These are phyloP conservation scores for Corydoras maculifer DNA, from an alignment of 2,113 vertebrate species.

Conservation along the genomic window DNA sequence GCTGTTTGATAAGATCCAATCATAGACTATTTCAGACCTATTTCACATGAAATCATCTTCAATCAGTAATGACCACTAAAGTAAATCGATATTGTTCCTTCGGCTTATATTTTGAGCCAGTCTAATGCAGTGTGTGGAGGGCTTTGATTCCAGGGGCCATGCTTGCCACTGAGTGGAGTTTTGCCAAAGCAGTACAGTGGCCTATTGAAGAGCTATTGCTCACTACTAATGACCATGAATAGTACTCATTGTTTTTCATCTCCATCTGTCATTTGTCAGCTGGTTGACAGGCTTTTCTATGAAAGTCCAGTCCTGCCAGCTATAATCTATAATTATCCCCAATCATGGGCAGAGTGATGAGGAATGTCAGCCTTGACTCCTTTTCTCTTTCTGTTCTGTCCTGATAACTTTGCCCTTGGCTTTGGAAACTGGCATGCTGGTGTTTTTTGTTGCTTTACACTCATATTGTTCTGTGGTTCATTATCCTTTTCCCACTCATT, in stretches of 20 bases:
- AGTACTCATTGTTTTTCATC: constrained; percentile 42
- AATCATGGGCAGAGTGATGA: constrained; percentile 43
- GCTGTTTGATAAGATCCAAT: constrained; percentile 7
- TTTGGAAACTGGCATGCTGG: constrained; percentile 23
- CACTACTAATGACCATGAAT: constrained; percentile 39
- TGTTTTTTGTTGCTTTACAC: constrained; percentile 25
- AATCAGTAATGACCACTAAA: not conserved
- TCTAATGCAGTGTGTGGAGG: not conserved
- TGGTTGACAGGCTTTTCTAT: constrained; percentile 40
- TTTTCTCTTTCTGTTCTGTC: constrained; percentile 36
- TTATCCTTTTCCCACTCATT: not conserved
- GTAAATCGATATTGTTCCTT: no score
- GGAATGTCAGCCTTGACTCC: constrained; percentile 34
- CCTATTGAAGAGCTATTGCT: constrained; percentile 40
- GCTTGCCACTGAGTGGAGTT: constrained; percentile 11
- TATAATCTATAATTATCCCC: constrained; percentile 45
- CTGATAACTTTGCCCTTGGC: constrained; percentile 43
- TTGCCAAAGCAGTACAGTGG: constrained; percentile 27
- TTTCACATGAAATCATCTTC: not conserved
- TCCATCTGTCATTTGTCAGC: constrained; percentile 48
- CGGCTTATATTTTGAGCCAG: not conserved
- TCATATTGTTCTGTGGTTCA: constrained; percentile 13
- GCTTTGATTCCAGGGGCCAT: not conserved
- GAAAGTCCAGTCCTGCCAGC: constrained; percentile 33
- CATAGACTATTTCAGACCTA: constrained; percentile 1